Evolutionary conservation across 2,888 invertebrate species (phyloP), one percentile per base, ranked within the genome.

Genomic region (Tinea pellionella): DNA sequence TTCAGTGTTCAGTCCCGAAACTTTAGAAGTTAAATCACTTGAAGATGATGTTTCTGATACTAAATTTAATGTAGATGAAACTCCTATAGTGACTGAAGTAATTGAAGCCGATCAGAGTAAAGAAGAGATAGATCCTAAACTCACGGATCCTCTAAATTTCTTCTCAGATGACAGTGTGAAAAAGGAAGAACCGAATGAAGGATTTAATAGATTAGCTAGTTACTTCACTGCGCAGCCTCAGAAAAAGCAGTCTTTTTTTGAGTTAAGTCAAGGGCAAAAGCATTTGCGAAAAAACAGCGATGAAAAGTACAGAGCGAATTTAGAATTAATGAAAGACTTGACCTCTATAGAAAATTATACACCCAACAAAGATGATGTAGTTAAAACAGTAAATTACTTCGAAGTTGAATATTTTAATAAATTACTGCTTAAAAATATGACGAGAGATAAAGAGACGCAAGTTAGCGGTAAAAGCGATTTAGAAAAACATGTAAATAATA

Each of bases 211-310:
- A 67, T 63, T 87, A 63, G 86, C 87, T 2, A 86, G 86, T 60
- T 87, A 87, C 62, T 87, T 87, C 60, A 66, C 76, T 7, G 64
- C 79, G 0, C 78, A 81, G 32, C 63, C 74, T 0, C 83, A 85
- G 1, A 77, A 73, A 43, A 69, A 78, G 15, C 86, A 86, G 65
- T 78, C 86, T 82, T 87, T 87, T 87, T 87, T 87, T 85, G 86
- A 87, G 66, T 72, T 86, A 60, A 86, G 87, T 68, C 77, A 82
- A 62, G 79, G 84, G 61, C 83, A 85, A 75, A 77, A 84, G 53
- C 85, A 86, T 63, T 84, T 80, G 30, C 76, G 80, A 65, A 16
- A 47, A 47, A 53, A 53, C 18, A 15, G 8, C 9, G 2, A 12
- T 51, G 15, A 37, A 47, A 51, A 69, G 7, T 67, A 69, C 61